Evolutionary conservation across 2,113 vertebrate species (phyloP).

Genomic region (Gambusia holbrooki): DNA sequence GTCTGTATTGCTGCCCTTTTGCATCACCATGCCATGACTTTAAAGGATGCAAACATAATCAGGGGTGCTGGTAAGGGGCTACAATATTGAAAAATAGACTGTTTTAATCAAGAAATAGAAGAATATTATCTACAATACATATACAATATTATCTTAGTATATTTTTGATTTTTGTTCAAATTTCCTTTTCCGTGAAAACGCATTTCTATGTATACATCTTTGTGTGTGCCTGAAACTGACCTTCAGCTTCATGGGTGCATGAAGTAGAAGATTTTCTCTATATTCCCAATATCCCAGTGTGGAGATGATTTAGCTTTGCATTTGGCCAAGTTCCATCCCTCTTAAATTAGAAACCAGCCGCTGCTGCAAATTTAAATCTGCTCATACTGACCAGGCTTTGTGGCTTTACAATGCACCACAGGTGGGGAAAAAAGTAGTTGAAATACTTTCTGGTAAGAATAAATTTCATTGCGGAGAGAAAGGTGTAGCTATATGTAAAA

Average conservation of each 20-base stretch:
- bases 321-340: constrained; percentile 11
- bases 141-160: not conserved
- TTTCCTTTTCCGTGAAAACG: too few species aligned
- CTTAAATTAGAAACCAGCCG: constrained; percentile 9
- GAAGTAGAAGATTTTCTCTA: constrained; percentile 42
- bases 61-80: constrained; percentile 8
- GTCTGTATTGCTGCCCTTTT: constrained; percentile 13
- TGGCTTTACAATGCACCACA: not conserved
- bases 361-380: constrained; percentile 14
- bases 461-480: too few species aligned
- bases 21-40: constrained; percentile 3
- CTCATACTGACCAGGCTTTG: constrained; percentile 14
- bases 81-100: constrained; percentile 8
- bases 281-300: constrained; percentile 12
- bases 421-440: constrained; percentile 13
- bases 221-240: constrained; percentile 8
- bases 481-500: too few species aligned
- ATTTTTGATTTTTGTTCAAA: too few species aligned
- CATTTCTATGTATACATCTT: not conserved
- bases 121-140: not conserved
- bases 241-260: constrained; percentile 16
- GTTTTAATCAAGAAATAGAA: constrained; percentile 15
- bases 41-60: constrained; percentile 9
- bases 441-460: too few species aligned
- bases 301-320: constrained; percentile 13